Conservation (phyloP, 1,140 invertebrate genomes). For the Conus ventricosus region DNA sequence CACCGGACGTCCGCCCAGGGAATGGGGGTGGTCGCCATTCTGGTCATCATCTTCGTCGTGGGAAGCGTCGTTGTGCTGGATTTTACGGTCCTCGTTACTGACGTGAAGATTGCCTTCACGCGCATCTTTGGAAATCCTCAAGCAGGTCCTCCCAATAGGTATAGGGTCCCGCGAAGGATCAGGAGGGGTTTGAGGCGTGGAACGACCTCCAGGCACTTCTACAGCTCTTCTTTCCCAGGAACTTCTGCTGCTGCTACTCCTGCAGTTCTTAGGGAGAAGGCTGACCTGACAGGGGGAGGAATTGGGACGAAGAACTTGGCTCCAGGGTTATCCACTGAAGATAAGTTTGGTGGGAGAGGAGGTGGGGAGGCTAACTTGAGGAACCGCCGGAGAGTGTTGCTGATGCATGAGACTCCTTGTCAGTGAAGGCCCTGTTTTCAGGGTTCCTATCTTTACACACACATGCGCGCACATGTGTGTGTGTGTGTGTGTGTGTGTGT, state of each 20-base stretch:
- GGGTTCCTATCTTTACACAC: background rate
- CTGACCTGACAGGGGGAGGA: background rate
- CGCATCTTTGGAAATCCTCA: background rate
- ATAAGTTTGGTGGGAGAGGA: background rate
- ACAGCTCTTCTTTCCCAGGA: background rate
- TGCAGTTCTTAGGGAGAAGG: background rate
- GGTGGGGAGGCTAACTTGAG: background rate
- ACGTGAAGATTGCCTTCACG: background rate
- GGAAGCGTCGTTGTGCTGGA: constrained; percentile 4
- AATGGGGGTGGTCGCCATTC: background rate
- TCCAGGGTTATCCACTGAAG: background rate
- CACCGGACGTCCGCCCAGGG: constrained; percentile 9
- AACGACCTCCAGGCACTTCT: background rate
- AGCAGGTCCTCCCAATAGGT: background rate
- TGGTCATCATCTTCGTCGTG: background rate
- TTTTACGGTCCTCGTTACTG: background rate
- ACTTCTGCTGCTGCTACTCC: background rate
- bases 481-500: constrained; percentile 1
- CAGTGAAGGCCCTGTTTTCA: background rate
- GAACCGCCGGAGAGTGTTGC: background rate
- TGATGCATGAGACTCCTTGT: background rate
- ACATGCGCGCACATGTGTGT: background rate
- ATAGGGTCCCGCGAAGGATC: no score
- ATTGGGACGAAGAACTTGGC: background rate
- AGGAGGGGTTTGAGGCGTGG: background rate